These are phyloP conservation scores for Cephus rjabovi DNA, from an alignment of 2,888 invertebrate species.

Conservation along the genomic window DNA sequence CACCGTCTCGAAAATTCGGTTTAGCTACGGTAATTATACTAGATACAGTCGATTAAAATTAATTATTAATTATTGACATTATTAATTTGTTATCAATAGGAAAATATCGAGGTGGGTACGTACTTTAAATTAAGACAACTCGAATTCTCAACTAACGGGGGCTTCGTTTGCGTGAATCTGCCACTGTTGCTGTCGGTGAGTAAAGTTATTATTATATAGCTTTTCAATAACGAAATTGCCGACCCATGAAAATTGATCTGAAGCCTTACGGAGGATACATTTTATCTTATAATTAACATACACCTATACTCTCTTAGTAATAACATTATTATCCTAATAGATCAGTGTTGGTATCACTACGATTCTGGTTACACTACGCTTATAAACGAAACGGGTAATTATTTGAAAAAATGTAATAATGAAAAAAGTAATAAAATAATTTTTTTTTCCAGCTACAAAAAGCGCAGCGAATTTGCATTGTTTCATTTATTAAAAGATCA, in stretches of 20 bases:
- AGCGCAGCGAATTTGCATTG: not conserved
- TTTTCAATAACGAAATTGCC: not conserved
- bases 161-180: slow-evolving; percentile 42
- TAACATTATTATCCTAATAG: slow-evolving; percentile 22
- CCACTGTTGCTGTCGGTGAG: slow-evolving; percentile 45
- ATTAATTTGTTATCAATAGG: slow-evolving; percentile 30
- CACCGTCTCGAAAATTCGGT: not conserved
- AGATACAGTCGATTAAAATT: no score
- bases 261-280: not conserved
- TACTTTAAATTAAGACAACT: slow-evolving; percentile 42
- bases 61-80: no score
- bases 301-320: not conserved
- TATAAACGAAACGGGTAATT: not conserved
- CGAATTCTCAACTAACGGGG: slow-evolving; percentile 34
- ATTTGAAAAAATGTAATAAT: no score
- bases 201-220: not conserved
- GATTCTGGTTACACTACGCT: slow-evolving; percentile 41
- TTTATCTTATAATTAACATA: not conserved
- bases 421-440: no score
- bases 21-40: not conserved
- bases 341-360: slow-evolving; percentile 46
- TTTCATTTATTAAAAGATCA: not conserved
- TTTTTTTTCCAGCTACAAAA: not conserved
- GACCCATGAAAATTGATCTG: not conserved
- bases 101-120: slow-evolving; percentile 40